Evolutionary conservation across 2,113 vertebrate genomes (phyloP).

Genomic region (Antennarius striatus): DNA sequence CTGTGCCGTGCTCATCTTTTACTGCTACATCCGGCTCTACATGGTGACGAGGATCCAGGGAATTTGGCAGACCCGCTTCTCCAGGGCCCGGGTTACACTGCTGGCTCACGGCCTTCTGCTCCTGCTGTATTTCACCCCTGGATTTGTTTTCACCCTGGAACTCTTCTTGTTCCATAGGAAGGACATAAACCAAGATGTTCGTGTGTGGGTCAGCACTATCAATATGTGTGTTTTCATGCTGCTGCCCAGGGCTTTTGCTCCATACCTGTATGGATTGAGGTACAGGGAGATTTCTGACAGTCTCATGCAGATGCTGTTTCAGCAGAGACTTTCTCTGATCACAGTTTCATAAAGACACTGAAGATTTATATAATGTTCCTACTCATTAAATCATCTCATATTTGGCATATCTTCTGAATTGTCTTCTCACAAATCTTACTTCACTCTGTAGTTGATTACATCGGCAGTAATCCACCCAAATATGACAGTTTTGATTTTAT

Average conservation of each 20-base stretch:
- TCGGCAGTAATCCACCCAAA: too few relatives aligned
- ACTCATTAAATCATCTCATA: background rate
- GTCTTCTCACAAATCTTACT: background rate
- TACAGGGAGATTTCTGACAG: constrained; percentile 78
- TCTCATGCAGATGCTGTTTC: constrained; percentile 64
- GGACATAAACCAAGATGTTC: constrained; percentile 34
- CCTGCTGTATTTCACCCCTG: constrained; percentile 77
- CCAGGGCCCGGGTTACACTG: constrained; percentile 80
- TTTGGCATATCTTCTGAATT: background rate
- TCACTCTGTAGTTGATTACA: background rate
- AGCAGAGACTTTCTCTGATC: constrained; percentile 41
- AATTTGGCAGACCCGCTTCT: constrained; percentile 80
- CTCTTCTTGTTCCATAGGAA: constrained; percentile 60
- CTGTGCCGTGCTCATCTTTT: constrained; percentile 74
- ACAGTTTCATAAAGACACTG: constrained; percentile 19
- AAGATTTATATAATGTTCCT: background rate
- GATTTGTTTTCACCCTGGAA: constrained; percentile 77
- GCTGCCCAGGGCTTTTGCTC: constrained; percentile 77
- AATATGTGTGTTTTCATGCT: constrained; percentile 79
- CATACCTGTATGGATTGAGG: constrained; percentile 80
- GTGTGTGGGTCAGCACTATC: constrained; percentile 76
- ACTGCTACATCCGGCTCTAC: constrained; percentile 83
- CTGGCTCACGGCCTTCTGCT: constrained; percentile 79
- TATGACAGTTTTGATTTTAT: too few relatives aligned
- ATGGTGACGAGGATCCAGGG: constrained; percentile 79